phyloP scores from a whole-genome alignment of 2,888 invertebrate species.

The Tetropium fuscum region DNA sequence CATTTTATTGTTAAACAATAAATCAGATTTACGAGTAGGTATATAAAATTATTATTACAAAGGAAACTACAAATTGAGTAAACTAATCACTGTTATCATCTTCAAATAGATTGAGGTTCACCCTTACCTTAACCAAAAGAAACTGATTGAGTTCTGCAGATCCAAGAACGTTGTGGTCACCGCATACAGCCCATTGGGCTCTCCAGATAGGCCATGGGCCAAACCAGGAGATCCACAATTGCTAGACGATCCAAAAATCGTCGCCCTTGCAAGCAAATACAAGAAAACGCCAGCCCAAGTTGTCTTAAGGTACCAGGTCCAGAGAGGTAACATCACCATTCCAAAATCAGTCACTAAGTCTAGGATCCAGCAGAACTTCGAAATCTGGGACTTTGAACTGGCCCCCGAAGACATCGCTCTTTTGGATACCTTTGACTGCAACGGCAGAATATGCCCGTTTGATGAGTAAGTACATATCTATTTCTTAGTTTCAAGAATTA shows the following conservation, averaged over 20 bases:
- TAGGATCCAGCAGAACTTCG: slow-evolving; percentile 76
- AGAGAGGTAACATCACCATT: slow-evolving; percentile 80
- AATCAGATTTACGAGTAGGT: not conserved
- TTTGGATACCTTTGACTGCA: slow-evolving; percentile 78
- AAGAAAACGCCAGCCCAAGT: slow-evolving; percentile 79
- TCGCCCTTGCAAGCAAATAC: slow-evolving; percentile 72
- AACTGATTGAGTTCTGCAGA: slow-evolving; percentile 77
- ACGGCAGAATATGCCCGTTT: slow-evolving; percentile 71
- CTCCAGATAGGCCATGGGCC: slow-evolving; percentile 86
- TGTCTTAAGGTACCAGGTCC: slow-evolving; percentile 73
- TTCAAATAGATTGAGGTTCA: slow-evolving; percentile 81
- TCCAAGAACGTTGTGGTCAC: slow-evolving; percentile 76
- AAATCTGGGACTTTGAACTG: slow-evolving; percentile 81
- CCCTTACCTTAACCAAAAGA: slow-evolving; percentile 81
- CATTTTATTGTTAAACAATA: not conserved
- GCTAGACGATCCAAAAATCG: slow-evolving; percentile 80
- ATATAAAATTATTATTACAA: no score
- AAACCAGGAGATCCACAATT: slow-evolving; percentile 79
- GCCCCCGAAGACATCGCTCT: slow-evolving; percentile 73
- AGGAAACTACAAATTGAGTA: no score
- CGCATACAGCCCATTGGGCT: slow-evolving; percentile 88
- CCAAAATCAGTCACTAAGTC: slow-evolving; percentile 84
- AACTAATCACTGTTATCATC: no score
- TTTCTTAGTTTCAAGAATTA: not conserved
- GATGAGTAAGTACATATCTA: slow-evolving; percentile 67